These are phyloP conservation scores for Lutjanus erythropterus DNA, from an alignment of 2,113 vertebrate genomes.

Conservation along the genomic window DNA sequence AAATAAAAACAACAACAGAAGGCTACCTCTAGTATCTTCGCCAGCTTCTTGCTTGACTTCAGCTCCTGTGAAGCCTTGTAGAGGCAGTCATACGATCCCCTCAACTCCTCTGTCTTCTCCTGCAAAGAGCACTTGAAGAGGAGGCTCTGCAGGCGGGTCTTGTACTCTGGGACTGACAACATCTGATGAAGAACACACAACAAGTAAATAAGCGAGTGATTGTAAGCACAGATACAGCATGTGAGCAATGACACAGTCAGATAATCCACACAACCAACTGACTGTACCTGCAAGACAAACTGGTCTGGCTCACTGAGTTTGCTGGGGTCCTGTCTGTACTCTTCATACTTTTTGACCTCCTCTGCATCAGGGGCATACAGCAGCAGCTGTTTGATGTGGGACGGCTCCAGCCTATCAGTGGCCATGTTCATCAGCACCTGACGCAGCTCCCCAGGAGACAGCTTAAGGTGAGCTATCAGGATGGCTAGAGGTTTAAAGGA, in stretches of 20 bases:
- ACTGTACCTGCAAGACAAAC: slow-evolving; percentile 93
- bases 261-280: neutral
- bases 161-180: slow-evolving; percentile 92
- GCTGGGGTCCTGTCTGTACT: slow-evolving; percentile 87
- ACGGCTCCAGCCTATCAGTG: slow-evolving; percentile 90
- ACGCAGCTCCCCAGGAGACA: slow-evolving; percentile 91
- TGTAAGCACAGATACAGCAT: neutral
- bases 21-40: slow-evolving; percentile 96
- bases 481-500: slow-evolving; percentile 86
- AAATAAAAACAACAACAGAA: too few species aligned
- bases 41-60: slow-evolving; percentile 96
- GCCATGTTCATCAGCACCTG: slow-evolving; percentile 94
- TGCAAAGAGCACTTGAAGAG: slow-evolving; percentile 94
- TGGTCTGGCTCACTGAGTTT: slow-evolving; percentile 97
- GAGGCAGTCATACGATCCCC: slow-evolving; percentile 91
- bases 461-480: slow-evolving; percentile 96
- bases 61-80: slow-evolving; percentile 94
- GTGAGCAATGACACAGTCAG: neutral
- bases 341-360: slow-evolving; percentile 92
- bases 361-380: slow-evolving; percentile 94
- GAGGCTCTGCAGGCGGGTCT: slow-evolving; percentile 93
- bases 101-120: slow-evolving; percentile 97
- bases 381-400: slow-evolving; percentile 96
- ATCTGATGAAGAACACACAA: slow-evolving; percentile 61
- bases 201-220: neutral